phyloP scores from a whole-genome alignment of 2,797 vertebrate species.

The Cottoperca gobio region DNA sequence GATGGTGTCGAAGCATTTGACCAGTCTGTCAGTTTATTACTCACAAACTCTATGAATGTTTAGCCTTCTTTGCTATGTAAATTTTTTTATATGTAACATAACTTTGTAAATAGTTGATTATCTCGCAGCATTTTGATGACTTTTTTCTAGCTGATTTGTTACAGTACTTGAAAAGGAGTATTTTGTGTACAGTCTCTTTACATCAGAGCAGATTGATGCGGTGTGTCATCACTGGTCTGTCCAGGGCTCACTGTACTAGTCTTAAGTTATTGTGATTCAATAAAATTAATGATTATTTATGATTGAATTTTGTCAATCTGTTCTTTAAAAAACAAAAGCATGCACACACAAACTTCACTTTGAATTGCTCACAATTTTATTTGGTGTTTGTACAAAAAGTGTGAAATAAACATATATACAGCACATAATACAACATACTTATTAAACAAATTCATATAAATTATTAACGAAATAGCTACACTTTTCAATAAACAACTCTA shows the following conservation, averaged over 20 bases:
- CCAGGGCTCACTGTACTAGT: constrained; percentile 93
- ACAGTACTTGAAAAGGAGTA: constrained; percentile 94
- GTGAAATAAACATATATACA: constrained; percentile 88
- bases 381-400: constrained; percentile 83
- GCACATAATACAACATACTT: constrained; percentile 92
- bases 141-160: constrained; percentile 97
- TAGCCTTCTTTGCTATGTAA: constrained; percentile 91
- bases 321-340: not conserved
- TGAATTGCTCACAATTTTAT: constrained; percentile 79
- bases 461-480: constrained; percentile 93
- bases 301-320: constrained; percentile 44
- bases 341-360: constrained; percentile 1
- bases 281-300: constrained; percentile 99
- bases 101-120: constrained; percentile 94
- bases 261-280: constrained; percentile 99
- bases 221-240: constrained; percentile 87
- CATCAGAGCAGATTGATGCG: constrained; percentile 85
- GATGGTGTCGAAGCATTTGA: constrained; percentile 81
- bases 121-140: constrained; percentile 94
- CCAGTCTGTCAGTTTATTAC: constrained; percentile 83
- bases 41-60: constrained; percentile 90
- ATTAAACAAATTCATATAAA: constrained; percentile 95
- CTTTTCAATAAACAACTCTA: constrained; percentile 86
- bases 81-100: constrained; percentile 95
- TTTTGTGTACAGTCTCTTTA: constrained; percentile 95